Base-by-base conservation (phyloP, 2,113 vertebrate species). In the Lucifuga dentata region DNA sequence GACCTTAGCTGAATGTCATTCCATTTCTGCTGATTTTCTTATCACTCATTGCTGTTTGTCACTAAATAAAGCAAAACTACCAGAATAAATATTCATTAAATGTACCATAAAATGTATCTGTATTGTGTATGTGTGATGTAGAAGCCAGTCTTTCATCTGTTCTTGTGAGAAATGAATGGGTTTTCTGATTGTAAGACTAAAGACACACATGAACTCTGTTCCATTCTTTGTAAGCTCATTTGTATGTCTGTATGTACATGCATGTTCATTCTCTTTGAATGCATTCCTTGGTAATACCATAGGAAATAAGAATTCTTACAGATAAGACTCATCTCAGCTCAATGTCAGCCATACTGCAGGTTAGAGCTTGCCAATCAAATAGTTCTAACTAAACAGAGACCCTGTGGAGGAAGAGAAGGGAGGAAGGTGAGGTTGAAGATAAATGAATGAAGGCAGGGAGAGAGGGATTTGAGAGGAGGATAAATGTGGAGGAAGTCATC, bases 301-400 rank as follows among this genome's bases (percentile, higher is more conserved):
- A 15, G 44, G 38, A 51, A 69, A 49, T 33, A 58, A 62, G 5
- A 9, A 12, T 17, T 21, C 55, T 55, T 36, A 33, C 61, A 55
- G 77, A 59, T 74, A 48, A 81, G 55, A 61, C 49, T 70, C 80
- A 69, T 32, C n/a, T n/a, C n/a, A n/a, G n/a, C n/a, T 66, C 74
- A 80, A 46, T 71, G 71, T 82, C 76, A 50, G 38, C 32, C 24
- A 33, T 35, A 26, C 66, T 64, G 71, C 4, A 26, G 62, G 20
- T 71, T 81, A 72, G 17, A 77, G 51, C 50, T 73, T 66, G 83
- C 58, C 86, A 83, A 81, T 86, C 74, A 81, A 73, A 74, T 49
- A 68, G 50, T 64, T 21, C 53, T 75, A 66, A 76, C 64, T 52
- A 59, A 71, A 84, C 36, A 57, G 36, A 67, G 13, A 59, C 67